These are phyloP conservation scores for Melanargia galathea DNA, from an alignment of 2,888 invertebrate genomes.

Conservation along the genomic window DNA sequence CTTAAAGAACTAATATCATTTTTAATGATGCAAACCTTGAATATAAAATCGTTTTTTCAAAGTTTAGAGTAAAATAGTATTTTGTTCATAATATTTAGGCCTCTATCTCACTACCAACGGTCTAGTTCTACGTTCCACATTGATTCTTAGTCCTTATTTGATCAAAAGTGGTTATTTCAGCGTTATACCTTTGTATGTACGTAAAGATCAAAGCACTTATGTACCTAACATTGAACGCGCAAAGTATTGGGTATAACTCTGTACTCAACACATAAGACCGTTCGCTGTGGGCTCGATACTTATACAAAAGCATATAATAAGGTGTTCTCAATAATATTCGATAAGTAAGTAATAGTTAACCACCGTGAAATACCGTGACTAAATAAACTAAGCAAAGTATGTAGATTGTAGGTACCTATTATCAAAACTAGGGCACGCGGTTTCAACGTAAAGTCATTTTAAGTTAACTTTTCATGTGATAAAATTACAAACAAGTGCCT, in stretches of 20 bases:
- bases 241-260: too few species aligned
- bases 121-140: background rate
- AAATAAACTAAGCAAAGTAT: background rate
- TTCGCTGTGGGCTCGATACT: background rate
- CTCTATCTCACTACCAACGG: background rate
- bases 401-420: background rate
- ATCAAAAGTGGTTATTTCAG: background rate
- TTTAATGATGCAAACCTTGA: slow-evolving; percentile 1
- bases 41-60: background rate
- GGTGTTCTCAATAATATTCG: slow-evolving; percentile 16
- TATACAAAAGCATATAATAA: background rate
- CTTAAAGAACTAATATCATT: background rate
- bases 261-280: background rate
- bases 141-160: background rate
- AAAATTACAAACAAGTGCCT: background rate
- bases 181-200: background rate
- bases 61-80: background rate
- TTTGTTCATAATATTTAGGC: background rate
- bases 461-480: slow-evolving; percentile 1
- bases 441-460: background rate
- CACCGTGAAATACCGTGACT: slow-evolving; percentile 14
- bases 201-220: background rate
- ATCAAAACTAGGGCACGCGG: slow-evolving; percentile 16
- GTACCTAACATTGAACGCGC: background rate
- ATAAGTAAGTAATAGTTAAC: slow-evolving; percentile 19